These are phyloP conservation scores for Alentia gelatinosa DNA, from an alignment of 2,888 invertebrate genomes.

Conservation along the genomic window DNA sequence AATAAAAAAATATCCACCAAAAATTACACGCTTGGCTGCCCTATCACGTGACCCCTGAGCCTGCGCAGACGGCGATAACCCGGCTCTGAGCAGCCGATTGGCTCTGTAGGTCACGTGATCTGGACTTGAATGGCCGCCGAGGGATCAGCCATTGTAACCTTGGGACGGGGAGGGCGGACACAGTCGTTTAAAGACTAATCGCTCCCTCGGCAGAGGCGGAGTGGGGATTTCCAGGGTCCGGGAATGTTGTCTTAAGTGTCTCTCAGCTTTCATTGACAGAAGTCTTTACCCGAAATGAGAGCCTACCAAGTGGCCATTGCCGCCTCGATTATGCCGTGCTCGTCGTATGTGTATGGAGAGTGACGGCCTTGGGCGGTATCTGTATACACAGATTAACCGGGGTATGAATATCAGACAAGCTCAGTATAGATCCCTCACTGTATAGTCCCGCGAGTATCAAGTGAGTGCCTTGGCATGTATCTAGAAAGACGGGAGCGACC, in stretches of 20 bases:
- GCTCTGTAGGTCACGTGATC: slow-evolving; percentile 38
- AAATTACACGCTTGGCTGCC: background rate
- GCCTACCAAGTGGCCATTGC: no score
- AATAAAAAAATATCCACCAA: background rate
- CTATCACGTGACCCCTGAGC: slow-evolving; percentile 26
- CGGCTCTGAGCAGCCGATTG: background rate
- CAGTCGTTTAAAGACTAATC: slow-evolving; percentile 11
- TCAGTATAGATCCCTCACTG: no score
- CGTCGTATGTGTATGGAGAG: no score
- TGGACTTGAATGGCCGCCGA: background rate
- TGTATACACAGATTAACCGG: no score
- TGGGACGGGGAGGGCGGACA: background rate
- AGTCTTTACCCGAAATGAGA: no score
- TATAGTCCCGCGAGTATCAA: no score
- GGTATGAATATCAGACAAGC: no score
- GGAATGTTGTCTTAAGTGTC: background rate
- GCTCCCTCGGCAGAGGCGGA: background rate
- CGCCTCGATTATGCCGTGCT: no score
- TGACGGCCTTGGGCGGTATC: no score
- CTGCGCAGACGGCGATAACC: slow-evolving; percentile 34
- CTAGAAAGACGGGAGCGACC: no score
- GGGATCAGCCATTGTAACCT: background rate
- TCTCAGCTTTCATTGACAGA: background rate
- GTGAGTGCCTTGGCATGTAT: no score
- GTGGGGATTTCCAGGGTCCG: background rate